Evolutionary conservation across 2,888 invertebrate genomes (phyloP), one percentile per base, ranked within the genome.

Genomic region (Volucella bombylans): DNA sequence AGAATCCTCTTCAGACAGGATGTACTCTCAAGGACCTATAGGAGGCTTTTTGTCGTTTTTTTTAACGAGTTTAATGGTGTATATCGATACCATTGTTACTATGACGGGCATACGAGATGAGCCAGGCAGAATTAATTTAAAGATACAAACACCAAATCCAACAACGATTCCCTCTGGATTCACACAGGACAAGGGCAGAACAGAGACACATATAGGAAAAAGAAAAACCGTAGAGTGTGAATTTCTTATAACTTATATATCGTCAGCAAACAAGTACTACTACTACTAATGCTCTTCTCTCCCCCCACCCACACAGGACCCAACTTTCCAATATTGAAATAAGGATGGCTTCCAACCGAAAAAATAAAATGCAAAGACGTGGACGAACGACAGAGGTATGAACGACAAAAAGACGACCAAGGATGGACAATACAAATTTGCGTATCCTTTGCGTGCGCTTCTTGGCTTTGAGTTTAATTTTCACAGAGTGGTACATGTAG

Each of bases 361-460:
- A 49, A 18, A 50, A 11, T 14, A 43, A 38, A 39, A 49, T 18
- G 15, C 23, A 23, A 31, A 23, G 54, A 54, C 31, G 38, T 31
- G 4, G 23, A 12, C 43, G 59, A 15, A 69, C 31, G 45, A 2
- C 47, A 45, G 61, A 15, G 31, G 62, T 23, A 38, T 31, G 52
- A 15, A 9, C 15, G n/a, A 15, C 47, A 59, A 45, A 31, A 31
- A 31, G 31, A 31, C 31, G 31, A 31, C 31, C 0, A 31, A 31
- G 31, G 31, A 31, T 31, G 31, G 38, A 38, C 67, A 15, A 15
- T 52, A 43, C 38, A 38, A 57, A 68, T 76, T 76, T 31, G 76
- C 76, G 76, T 76, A 59, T 76, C 39, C 23, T 71, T 69, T 62
- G 68, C 54, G 77, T 62, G 68, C 65, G 68, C 55, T 38, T 62